A percentile compares a stretch with the other conserved stretches of the same genome.
Evolutionary conservation across 2,888 invertebrate species (phyloP).

Genomic region (Eilema caniola): DNA sequence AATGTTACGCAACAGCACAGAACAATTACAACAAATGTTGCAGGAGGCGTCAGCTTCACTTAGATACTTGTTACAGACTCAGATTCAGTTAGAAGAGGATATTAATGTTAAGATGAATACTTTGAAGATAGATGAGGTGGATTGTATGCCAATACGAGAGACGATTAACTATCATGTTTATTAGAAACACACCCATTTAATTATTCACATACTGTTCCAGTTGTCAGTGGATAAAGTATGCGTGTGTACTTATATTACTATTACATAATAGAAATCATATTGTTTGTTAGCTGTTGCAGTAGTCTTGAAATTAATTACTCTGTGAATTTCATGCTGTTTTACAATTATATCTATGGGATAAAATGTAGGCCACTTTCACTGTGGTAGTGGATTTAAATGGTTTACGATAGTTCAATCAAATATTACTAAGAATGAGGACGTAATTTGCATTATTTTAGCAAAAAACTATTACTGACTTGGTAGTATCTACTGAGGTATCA

Average conservation of each 20-base stretch:
- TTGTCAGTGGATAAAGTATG: not conserved
- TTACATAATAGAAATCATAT: no score
- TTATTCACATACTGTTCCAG: not conserved
- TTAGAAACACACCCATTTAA: slow-evolving; percentile 69
- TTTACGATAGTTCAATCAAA: no score
- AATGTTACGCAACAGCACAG: slow-evolving; percentile 89
- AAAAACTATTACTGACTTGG: no score
- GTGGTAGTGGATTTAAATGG: no score
- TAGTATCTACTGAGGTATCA: slow-evolving; percentile 2
- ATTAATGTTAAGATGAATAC: slow-evolving; percentile 96
- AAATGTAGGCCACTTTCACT: no score
- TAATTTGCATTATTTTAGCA: no score
- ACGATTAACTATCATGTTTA: slow-evolving; percentile 92
- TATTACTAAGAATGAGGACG: no score
- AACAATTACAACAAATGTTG: slow-evolving; percentile 90
- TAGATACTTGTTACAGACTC: slow-evolving; percentile 94
- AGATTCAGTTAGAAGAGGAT: slow-evolving; percentile 96
- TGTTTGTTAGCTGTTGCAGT: no score
- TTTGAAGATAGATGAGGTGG: slow-evolving; percentile 97
- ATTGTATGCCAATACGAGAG: slow-evolving; percentile 93
- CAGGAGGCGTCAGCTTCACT: slow-evolving; percentile 91
- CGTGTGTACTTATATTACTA: no score
- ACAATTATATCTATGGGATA: no score
- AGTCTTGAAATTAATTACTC: no score
- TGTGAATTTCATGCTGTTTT: no score